Evolutionary conservation across 2,797 vertebrate genomes (phyloP), one percentile per base, ranked within the genome.

Genomic region (Masticophis lateralis): DNA sequence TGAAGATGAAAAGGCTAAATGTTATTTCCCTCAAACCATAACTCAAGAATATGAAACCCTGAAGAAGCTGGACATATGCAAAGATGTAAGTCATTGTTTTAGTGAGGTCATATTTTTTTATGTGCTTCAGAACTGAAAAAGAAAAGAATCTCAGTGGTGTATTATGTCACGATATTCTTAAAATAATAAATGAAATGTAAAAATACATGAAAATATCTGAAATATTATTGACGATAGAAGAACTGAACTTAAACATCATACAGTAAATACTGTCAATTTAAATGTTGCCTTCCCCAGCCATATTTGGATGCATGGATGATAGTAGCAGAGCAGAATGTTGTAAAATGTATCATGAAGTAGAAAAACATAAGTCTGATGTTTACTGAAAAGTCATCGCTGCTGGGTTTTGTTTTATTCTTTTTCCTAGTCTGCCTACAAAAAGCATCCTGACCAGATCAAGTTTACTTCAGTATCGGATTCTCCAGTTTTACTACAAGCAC

Each of bases 1-100:
- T 88, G 99, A 99, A 96, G 99, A 99, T 63, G 98, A 99, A 51
- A 99, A 99, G 97, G 97, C 98, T 16, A 98, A 97, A 95, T 99
- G 99, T 97, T 99, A 98, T 98, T 99, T 98, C 97, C 99, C 99
- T 91, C 99, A 99, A 98, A 99, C 99, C 13, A 32, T 99, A 6
- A 99, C 99, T 61, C 98, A 98, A 43, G 98, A 99, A 96, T 99
- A 99, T 60, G 99, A 99, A 97, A 98, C 96, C 3, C 92, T 90
- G 13, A 99, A 98, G 98, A 99, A 99, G 94, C 95, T 99, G 90
- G 97, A 98, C 3, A 91, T 98, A 22, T 99, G 98, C 96, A 99
- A 97, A 94, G 99, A 99, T 92, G 99, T 99, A 97, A 98, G 99
- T 98, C 90, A 1, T 74, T 59, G 25, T 32, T 37, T 25, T n/a